Conservation (phyloP, 2,888 invertebrate species). For the Eristalis intricaria region DNA sequence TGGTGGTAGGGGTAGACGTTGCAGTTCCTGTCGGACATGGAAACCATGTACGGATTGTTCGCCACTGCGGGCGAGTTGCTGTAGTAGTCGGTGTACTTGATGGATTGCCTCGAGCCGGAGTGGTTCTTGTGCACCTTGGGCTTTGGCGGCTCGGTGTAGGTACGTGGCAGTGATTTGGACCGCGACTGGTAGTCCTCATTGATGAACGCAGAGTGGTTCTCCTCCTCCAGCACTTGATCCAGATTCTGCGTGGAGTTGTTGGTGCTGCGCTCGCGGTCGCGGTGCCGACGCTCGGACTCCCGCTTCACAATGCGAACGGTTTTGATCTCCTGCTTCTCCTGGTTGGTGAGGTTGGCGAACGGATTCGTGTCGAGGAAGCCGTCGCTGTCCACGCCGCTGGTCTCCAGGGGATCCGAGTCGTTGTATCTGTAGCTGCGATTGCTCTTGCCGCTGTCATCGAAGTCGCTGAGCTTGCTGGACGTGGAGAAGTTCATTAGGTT, state of each 20-base stretch:
- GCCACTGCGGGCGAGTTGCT: slow-evolving; percentile 56
- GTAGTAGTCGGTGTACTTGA: slow-evolving; percentile 74
- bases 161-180: slow-evolving; percentile 83
- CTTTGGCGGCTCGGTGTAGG: slow-evolving; percentile 77
- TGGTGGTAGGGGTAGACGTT: slow-evolving; percentile 76
- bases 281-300: slow-evolving; percentile 92
- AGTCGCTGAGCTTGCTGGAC: slow-evolving; percentile 77
- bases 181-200: slow-evolving; percentile 78
- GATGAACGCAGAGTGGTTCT: slow-evolving; percentile 71
- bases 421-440: slow-evolving; percentile 76
- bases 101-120: slow-evolving; percentile 72
- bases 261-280: slow-evolving; percentile 87
- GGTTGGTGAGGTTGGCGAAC: slow-evolving; percentile 85
- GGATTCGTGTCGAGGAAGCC: slow-evolving; percentile 79
- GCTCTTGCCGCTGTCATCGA: slow-evolving; percentile 74
- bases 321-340: slow-evolving; percentile 94
- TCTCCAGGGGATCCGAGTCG: slow-evolving; percentile 79
- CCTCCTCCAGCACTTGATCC: slow-evolving; percentile 81
- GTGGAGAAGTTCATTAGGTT: slow-evolving; percentile 74
- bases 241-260: slow-evolving; percentile 80
- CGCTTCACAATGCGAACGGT: slow-evolving; percentile 96
- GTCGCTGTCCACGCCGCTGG: slow-evolving; percentile 80
- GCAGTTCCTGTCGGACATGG: slow-evolving; percentile 79
- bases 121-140: slow-evolving; percentile 73
- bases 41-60: slow-evolving; percentile 72